Evolutionary conservation across 2,888 invertebrate species (phyloP).

Genomic region (Lasius fuliginosus): DNA sequence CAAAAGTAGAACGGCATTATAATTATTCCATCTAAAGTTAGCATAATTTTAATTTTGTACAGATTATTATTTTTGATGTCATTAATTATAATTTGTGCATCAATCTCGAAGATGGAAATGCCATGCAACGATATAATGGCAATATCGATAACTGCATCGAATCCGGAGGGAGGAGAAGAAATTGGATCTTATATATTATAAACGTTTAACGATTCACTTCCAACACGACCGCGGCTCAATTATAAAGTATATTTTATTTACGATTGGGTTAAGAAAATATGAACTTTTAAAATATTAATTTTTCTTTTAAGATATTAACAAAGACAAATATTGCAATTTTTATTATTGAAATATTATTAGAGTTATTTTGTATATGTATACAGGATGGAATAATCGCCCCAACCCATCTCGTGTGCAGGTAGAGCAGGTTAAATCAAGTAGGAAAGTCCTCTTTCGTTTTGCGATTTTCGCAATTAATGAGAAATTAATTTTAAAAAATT

Average conservation of each 20-base stretch:
- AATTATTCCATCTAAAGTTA: not conserved
- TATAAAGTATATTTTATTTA: not conserved
- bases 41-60: not conserved
- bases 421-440: too few relatives aligned
- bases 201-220: not conserved
- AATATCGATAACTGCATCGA: not conserved
- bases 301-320: not conserved
- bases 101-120: not conserved
- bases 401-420: too few relatives aligned
- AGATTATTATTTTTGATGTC: too few relatives aligned
- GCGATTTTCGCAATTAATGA: too few relatives aligned
- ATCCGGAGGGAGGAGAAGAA: not conserved
- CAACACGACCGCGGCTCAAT: not conserved
- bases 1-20: not conserved
- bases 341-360: not conserved
- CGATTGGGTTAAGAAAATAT: not conserved
- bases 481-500: too few relatives aligned
- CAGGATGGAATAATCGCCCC: too few relatives aligned
- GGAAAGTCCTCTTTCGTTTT: too few relatives aligned
- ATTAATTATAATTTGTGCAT: not conserved
- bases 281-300: too few relatives aligned
- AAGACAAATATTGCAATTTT: not conserved
- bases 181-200: not conserved
- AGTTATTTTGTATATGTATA: not conserved
- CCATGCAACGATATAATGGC: not conserved